Percentiles rank a stretch among this genome's conserved stretches.
These are phyloP conservation scores for Chrosomus eos DNA, from an alignment of 2,797 vertebrate genomes.

Conservation along the genomic window DNA sequence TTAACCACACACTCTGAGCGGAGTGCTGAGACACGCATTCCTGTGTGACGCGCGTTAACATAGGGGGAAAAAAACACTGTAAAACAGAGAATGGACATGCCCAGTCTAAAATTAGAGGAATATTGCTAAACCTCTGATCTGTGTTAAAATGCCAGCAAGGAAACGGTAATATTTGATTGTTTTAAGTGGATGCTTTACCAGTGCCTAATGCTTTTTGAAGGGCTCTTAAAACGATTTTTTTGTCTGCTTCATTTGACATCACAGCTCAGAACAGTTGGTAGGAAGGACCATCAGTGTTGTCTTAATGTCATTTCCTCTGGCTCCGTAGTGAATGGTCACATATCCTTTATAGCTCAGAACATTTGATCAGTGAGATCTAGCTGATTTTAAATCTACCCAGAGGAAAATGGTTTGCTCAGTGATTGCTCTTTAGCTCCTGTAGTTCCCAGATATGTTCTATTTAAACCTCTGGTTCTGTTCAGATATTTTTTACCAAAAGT, in stretches of 20 bases:
- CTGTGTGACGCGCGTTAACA: conserved; percentile 54
- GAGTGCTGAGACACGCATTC: conserved; percentile 78
- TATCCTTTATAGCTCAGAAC: neutral
- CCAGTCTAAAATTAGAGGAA: conserved; percentile 54
- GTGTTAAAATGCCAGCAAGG: neutral
- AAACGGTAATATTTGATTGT: neutral
- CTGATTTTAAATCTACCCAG: neutral
- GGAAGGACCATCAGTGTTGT: neutral
- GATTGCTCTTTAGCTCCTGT: too few species aligned
- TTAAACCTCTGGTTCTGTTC: neutral
- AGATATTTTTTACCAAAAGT: fast-evolving
- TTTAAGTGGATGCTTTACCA: neutral
- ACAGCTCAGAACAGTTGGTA: neutral
- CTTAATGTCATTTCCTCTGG: neutral
- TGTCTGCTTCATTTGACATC: neutral
- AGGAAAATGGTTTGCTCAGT: neutral
- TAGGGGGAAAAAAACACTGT: conserved; percentile 25
- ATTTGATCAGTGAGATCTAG: neutral
- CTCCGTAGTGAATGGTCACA: too few species aligned
- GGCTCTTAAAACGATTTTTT: neutral
- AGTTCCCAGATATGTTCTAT: neutral
- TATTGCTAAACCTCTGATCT: neutral
- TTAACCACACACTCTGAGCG: conserved; percentile 70
- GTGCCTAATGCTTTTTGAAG: conserved; percentile 3
- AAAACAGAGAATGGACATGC: conserved; percentile 42